Evolutionary conservation across 1,140 invertebrate genomes (phyloP), one percentile per base, ranked within the genome.

Genomic region (Luehdorfia chinensis): DNA sequence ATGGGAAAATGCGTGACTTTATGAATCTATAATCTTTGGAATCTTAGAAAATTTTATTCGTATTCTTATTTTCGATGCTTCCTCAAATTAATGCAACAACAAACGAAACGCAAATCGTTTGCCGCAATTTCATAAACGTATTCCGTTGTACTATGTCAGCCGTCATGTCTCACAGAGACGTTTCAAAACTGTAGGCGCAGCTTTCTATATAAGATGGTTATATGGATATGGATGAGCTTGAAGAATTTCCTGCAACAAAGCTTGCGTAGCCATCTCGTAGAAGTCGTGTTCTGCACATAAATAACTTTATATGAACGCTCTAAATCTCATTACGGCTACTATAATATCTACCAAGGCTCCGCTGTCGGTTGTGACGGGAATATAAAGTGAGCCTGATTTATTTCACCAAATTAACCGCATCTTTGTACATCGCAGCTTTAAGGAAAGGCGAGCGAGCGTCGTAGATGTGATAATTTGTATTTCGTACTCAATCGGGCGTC

Each of bases 301-400:
- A 81, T 81, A 76, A 78, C 74, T 77, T 79, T 75, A 78, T 84
- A 80, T 84, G 79, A 84, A 63, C 75, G 79, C 72, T 79, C 76
- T 77, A 79, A 80, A 84, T 84, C 80, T 84, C 76, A 80, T 84
- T 84, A 78, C 69, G 71, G 74, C 66, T 69, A 70, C 66, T 73
- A 66, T 81, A 80, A 81, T 84, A 80, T 75, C 73, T 78, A 76
- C 71, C 65, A 69, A 75, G 79, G 75, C 77, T 75, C 75, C 73
- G 62, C 66, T 70, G 68, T 78, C 75, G 66, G 73, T 64, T 83
- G 71, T 74, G 75, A 78, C 69, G 70, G 75, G 76, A 84, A 84
- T 83, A 79, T 80, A 84, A 84, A 84, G 73, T 67, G 64, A 66
- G 67, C 56, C 69, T 76, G 73, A 83, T 80, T 78, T 75, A 78